Percentiles rank a stretch among this genome's conserved stretches.
phyloP scores from a whole-genome alignment of 2,797 vertebrate genomes.

The Crocodylus rhombifer region DNA sequence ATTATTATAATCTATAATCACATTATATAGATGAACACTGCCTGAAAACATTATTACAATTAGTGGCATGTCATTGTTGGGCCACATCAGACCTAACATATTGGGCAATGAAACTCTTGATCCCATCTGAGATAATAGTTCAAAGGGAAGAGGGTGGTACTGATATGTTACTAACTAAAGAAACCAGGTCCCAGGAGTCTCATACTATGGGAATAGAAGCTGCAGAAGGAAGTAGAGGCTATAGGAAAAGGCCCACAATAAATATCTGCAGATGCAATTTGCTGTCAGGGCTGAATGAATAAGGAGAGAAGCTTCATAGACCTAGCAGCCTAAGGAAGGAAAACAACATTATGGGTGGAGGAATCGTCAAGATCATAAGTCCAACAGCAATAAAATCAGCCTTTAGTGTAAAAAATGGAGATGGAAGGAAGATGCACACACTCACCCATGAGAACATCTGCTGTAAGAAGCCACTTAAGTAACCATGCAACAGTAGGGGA shows the following conservation, averaged over 20 bases:
- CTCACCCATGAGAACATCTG: slow-evolving; percentile 68
- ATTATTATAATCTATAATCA: too few relatives aligned
- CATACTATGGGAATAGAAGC: slow-evolving; percentile 58
- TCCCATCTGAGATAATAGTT: slow-evolving; percentile 64
- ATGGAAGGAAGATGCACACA: slow-evolving; percentile 56
- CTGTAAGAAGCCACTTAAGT: slow-evolving; percentile 68
- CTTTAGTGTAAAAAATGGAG: slow-evolving; percentile 8
- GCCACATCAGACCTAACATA: background rate
- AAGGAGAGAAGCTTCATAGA: slow-evolving; percentile 43
- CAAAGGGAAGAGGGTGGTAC: slow-evolving; percentile 61
- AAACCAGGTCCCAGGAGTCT: slow-evolving; percentile 40
- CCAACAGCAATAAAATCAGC: slow-evolving; percentile 65
- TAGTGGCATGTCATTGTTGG: background rate
- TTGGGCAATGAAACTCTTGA: slow-evolving; percentile 16
- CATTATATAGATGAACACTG: too few relatives aligned
- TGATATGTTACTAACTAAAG: slow-evolving; percentile 61
- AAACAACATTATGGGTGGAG: slow-evolving; percentile 14
- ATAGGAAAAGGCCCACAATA: slow-evolving; percentile 67
- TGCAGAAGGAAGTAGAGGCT: slow-evolving; percentile 67
- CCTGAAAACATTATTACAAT: too few relatives aligned
- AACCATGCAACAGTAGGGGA: slow-evolving; percentile 70
- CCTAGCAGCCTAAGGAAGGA: slow-evolving; percentile 55
- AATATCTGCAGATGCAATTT: slow-evolving; percentile 70
- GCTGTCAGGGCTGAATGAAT: slow-evolving; percentile 41
- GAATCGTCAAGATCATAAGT: slow-evolving; percentile 75